Evolutionary conservation across 2,113 vertebrate species (phyloP).

Genomic region (Actenoides lindsayi): DNA sequence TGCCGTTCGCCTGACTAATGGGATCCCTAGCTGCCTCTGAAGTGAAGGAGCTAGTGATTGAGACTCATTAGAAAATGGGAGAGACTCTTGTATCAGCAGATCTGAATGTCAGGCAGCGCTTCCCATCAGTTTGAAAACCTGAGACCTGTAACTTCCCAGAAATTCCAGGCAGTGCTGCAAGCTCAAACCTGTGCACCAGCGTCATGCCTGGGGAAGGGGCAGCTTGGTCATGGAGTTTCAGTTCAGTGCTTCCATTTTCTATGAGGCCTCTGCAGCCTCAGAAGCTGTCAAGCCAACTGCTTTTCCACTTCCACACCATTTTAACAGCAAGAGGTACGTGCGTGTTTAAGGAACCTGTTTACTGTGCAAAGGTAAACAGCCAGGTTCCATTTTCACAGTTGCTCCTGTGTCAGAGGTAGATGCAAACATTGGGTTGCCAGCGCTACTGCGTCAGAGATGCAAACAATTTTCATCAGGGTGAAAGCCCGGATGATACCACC

Average conservation of each 20-base stretch:
- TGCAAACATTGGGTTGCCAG: slow-evolving; percentile 55
- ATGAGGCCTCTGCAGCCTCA: not conserved
- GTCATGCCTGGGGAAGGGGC: not conserved
- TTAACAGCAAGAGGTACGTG: not conserved
- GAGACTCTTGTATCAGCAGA: not conserved
- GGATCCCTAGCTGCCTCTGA: not conserved
- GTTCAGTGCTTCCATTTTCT: not conserved
- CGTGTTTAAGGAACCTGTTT: not conserved
- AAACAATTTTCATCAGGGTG: slow-evolving; percentile 34
- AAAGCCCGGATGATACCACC: slow-evolving; percentile 60
- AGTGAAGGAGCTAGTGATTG: not conserved
- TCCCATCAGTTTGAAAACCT: not conserved
- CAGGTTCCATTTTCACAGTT: not conserved
- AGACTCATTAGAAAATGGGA: not conserved
- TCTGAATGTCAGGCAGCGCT: not conserved
- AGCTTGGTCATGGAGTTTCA: not conserved
- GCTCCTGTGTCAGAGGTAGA: not conserved
- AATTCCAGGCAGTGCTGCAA: not conserved
- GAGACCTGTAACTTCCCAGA: not conserved
- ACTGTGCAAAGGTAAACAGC: slow-evolving; percentile 2
- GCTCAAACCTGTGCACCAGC: not conserved
- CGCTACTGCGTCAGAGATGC: slow-evolving; percentile 23
- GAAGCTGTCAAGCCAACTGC: not conserved
- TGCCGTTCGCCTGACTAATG: not conserved
- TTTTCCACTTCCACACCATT: not conserved